Evolutionary conservation across 2,113 vertebrate species (phyloP), one percentile per base, ranked within the genome.

Genomic region (Synchiropus splendidus): DNA sequence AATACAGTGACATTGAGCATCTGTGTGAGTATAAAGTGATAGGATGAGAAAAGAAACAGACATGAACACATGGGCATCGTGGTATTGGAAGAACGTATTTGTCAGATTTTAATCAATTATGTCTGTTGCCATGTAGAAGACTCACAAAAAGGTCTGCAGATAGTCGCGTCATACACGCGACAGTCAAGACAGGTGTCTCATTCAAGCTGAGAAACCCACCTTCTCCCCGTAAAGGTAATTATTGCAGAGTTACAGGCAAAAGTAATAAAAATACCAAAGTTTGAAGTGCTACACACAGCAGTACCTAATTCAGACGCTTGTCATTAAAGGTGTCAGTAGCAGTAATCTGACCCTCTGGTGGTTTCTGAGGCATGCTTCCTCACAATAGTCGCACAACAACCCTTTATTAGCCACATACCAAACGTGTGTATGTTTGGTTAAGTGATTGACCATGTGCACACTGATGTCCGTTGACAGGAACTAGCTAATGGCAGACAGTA

Each of bases 401-500:
- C 67, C 27, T 40, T 78, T 47, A 79, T 78, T 77, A 71, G 61
- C 61, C 15, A 51, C 75, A 78, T 79, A 77, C 75, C 70, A 49
- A 32, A 69, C 42, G 16, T 40, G 37, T 51, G 30, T 47, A 36
- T 35, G 6, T 3, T 12, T 31, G 33, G 62, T 50, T 63, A 43
- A 45, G 51, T 45, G 58, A 72, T 53, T 42, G 53, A 64, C 31
- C n/a, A 40, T 21, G 39, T 39, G 64, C 16, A 35, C 48, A 49
- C 40, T 61, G 59, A 62, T 64, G 49, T 34, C 6, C 17, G 18
- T 4, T 39, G 52, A 72, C 51, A 69, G 54, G 59, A 63, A 39
- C n/a, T 39, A 53, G 42, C 27, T 33, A 45, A 59, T 45, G 42
- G 65, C 33, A 65, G 43, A 52, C 47, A 48, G 13, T 31, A 61